A percentile compares a stretch with the other conserved stretches of the same genome.
Conservation (phyloP, 2,888 invertebrate species). For the Dicyrtoma fusca region DNA sequence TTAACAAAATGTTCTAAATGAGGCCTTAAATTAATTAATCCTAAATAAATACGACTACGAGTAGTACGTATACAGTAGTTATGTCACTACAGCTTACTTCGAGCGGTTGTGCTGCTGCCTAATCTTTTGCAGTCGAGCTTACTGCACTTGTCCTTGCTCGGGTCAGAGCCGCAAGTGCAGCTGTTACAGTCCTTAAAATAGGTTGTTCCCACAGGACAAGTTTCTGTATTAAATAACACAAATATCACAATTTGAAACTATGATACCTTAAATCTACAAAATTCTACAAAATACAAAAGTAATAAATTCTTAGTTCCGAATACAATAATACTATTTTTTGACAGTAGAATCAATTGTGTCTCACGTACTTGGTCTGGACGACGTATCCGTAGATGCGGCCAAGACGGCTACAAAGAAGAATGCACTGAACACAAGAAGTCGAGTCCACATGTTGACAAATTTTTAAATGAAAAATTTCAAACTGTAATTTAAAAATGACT, state of each 20-base stretch:
- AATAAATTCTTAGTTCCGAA: too few relatives aligned
- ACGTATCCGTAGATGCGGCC: slow-evolving; percentile 38
- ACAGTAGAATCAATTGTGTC: too few relatives aligned
- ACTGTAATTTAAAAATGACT: too few relatives aligned
- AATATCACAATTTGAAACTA: background rate
- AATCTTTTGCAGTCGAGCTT: slow-evolving; percentile 46
- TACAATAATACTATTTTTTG: background rate
- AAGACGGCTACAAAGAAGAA: slow-evolving; percentile 38
- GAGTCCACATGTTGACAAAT: slow-evolving; percentile 31
- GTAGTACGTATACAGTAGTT: background rate
- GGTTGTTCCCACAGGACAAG: slow-evolving; percentile 46
- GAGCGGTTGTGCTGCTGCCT: slow-evolving; percentile 38
- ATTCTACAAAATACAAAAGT: background rate
- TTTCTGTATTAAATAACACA: slow-evolving; percentile 38
- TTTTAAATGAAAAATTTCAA: too few relatives aligned
- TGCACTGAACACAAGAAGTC: slow-evolving; percentile 34
- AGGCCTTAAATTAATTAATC: too few relatives aligned
- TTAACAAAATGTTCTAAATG: too few relatives aligned
- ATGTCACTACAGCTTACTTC: slow-evolving; percentile 9
- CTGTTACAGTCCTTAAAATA: slow-evolving; percentile 54
- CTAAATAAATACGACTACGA: too few relatives aligned
- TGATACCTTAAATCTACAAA: background rate
- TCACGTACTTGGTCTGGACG: slow-evolving; percentile 49
- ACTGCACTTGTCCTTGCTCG: slow-evolving; percentile 49
- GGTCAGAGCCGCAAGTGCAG: slow-evolving; percentile 49